Evolutionary conservation across 2,113 vertebrate genomes (phyloP).

Genomic region (Sebastes schlegelii): DNA sequence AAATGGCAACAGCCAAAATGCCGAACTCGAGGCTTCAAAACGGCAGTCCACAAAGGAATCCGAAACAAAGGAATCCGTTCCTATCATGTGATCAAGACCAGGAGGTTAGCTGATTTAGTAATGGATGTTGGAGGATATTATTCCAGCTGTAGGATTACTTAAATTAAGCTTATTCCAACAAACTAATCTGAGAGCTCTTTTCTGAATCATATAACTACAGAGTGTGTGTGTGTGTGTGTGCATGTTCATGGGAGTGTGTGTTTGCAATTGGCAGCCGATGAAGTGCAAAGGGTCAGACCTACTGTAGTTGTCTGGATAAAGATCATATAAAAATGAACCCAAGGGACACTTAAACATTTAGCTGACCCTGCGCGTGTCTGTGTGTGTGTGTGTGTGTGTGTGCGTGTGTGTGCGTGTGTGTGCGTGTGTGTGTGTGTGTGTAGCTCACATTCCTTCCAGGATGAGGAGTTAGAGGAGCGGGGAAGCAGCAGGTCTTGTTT

Average conservation of each 20-base stretch:
- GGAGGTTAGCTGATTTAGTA: constrained; percentile 7
- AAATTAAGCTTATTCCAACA: not conserved
- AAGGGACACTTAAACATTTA: constrained; percentile 57
- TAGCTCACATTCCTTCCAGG: constrained; percentile 58
- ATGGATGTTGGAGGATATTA: not conserved
- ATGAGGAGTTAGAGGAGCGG: constrained; percentile 47
- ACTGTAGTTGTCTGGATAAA: constrained; percentile 29
- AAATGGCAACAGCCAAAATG: no score
- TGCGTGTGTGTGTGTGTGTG: constrained; percentile 27
- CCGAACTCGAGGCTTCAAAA: no score
- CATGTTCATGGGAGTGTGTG: constrained; percentile 2
- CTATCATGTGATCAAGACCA: constrained; percentile 11
- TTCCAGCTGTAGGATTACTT: constrained; percentile 6
- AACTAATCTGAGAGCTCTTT: not conserved
- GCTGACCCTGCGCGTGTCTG: constrained; percentile 22
- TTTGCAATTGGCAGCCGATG: constrained; percentile 3
- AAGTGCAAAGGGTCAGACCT: constrained; percentile 32
- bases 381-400: not conserved
- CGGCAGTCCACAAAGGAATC: no score
- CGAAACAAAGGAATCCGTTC: not conserved
- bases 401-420: constrained; percentile 9
- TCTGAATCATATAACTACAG: not conserved
- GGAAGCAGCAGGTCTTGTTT: constrained; percentile 9
- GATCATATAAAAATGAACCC: constrained; percentile 58
- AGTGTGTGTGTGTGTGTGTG: constrained; percentile 2